These are phyloP conservation scores for Grapholita molesta DNA, from an alignment of 1,140 invertebrate species.

Conservation along the genomic window DNA sequence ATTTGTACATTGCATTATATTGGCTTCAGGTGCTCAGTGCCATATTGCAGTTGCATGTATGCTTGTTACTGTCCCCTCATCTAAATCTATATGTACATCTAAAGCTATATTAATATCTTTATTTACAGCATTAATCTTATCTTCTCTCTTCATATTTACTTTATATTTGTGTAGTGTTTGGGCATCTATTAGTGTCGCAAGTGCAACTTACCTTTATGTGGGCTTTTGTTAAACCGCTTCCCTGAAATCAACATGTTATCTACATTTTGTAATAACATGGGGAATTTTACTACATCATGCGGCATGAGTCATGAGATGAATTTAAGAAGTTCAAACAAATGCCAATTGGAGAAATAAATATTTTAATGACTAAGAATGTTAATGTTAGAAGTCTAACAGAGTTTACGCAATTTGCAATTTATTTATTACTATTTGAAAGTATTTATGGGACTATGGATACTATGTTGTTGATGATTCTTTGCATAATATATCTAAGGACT, in stretches of 20 bases:
- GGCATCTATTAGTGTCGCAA: slow-evolving; percentile 31
- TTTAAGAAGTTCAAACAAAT: not conserved
- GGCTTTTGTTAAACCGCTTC: slow-evolving; percentile 61
- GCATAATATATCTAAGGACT: not conserved
- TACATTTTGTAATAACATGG: slow-evolving; percentile 11
- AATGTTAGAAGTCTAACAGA: not conserved
- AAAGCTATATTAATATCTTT: slow-evolving; percentile 28
- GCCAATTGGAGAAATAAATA: not conserved
- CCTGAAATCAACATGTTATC: slow-evolving; percentile 60
- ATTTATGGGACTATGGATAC: not conserved
- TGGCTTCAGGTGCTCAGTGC: not conserved
- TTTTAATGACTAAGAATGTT: not conserved
- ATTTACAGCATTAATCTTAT: slow-evolving; percentile 27
- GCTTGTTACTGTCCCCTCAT: slow-evolving; percentile 38
- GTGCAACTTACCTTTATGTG: slow-evolving; percentile 66
- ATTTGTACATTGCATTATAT: not conserved
- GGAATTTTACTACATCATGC: not conserved
- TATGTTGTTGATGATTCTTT: not conserved
- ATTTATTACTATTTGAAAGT: not conserved
- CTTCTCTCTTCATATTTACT: not conserved
- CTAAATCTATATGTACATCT: slow-evolving; percentile 23
- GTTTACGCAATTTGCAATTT: not conserved
- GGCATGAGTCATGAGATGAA: not conserved
- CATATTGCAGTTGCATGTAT: not conserved
- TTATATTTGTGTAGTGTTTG: slow-evolving; percentile 21